These are phyloP conservation scores for Caretta caretta DNA, from an alignment of 2,113 vertebrate species.

Conservation along the genomic window DNA sequence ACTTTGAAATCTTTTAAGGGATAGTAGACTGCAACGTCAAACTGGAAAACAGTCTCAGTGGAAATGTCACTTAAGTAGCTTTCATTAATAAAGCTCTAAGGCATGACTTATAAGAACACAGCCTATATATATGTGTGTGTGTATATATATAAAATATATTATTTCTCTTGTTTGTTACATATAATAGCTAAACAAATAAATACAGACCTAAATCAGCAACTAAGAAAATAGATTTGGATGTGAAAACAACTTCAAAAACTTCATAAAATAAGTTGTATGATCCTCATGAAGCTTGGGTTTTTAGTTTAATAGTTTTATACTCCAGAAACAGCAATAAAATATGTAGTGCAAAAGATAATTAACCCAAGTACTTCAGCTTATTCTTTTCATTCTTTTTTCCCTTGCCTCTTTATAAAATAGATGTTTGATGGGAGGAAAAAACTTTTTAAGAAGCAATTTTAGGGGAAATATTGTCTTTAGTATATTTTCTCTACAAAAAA, in stretches of 20 bases:
- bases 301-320: background rate
- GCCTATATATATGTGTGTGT: too few species aligned
- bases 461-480: background rate
- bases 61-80: background rate
- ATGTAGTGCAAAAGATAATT: background rate
- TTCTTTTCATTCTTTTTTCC: background rate
- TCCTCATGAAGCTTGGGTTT: background rate
- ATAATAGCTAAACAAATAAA: background rate
- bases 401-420: background rate
- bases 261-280: background rate
- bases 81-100: background rate
- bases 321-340: background rate
- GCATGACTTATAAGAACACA: background rate
- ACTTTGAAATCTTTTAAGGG: background rate
- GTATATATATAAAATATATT: background rate
- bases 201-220: rapidly evolving
- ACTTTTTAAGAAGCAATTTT: too few species aligned
- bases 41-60: too few species aligned
- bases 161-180: background rate
- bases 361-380: background rate
- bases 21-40: background rate
- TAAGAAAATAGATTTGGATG: background rate
- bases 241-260: background rate
- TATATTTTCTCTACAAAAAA: background rate
- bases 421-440: too few species aligned